Conservation (phyloP, 2,888 invertebrate species). For the Dinocampus coccinellae region DNA sequence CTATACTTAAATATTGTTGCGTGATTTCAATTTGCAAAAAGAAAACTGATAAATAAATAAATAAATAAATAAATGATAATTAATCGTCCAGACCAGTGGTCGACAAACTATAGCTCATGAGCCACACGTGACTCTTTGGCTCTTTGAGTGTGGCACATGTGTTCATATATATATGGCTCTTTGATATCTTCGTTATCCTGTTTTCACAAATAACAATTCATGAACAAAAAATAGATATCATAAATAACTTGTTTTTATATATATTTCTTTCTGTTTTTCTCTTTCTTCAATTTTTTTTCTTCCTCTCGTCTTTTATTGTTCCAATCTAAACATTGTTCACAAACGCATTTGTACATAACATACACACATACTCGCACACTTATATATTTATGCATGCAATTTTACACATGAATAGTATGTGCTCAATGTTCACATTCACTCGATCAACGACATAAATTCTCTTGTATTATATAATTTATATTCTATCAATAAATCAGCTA, state of each 20-base stretch:
- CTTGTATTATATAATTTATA: neutral
- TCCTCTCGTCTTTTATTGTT: neutral
- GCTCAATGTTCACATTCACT: too few species aligned
- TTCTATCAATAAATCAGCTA: neutral
- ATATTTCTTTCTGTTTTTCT: neutral
- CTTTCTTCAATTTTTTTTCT: too few species aligned
- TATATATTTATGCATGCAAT: neutral
- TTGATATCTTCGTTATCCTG: too few species aligned
- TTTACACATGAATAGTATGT: neutral
- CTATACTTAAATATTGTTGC: conserved; percentile 12
- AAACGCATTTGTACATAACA: neutral
- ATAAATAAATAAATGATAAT: too few species aligned
- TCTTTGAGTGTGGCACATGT: too few species aligned
- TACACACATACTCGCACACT: neutral
- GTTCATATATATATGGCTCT: too few species aligned
- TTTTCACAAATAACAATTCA: too few species aligned
- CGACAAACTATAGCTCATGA: too few species aligned
- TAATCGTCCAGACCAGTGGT: too few species aligned
- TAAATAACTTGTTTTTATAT: neutral
- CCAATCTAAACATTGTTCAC: neutral
- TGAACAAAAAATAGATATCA: neutral
- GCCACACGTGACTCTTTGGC: too few species aligned
- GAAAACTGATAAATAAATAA: neutral
- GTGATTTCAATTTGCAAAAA: neutral
- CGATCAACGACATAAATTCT: too few species aligned